Evolutionary conservation across 2,888 invertebrate species (phyloP).

Genomic region (Mellilla xanthometata): DNA sequence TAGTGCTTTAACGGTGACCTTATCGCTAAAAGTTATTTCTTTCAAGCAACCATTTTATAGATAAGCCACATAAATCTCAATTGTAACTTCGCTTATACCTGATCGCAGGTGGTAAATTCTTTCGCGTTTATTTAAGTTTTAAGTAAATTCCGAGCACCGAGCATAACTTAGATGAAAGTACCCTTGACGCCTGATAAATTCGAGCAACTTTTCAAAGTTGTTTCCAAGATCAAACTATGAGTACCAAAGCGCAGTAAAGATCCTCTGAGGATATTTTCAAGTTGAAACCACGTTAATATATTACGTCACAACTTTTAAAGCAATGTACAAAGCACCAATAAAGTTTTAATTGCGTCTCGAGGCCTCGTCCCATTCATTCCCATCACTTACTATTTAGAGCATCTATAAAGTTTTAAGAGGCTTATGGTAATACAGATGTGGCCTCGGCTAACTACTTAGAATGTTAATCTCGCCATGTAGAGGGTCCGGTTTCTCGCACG

Average conservation of each 20-base stretch:
- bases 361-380: conserved; percentile 19
- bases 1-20: too few relatives aligned
- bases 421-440: conserved; percentile 33
- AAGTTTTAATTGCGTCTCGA: conserved; percentile 29
- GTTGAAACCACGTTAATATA: conserved; percentile 21
- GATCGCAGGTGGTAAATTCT: too few relatives aligned
- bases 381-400: conserved; percentile 27
- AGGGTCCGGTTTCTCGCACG: conserved; percentile 24
- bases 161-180: not conserved
- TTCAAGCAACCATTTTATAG: too few relatives aligned
- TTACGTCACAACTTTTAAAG: conserved; percentile 26
- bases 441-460: conserved; percentile 29
- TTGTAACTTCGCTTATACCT: too few relatives aligned
- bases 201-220: conserved; percentile 10
- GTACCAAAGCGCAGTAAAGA: conserved; percentile 18
- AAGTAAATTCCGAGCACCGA: not conserved
- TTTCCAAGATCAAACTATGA: conserved; percentile 23
- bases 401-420: conserved; percentile 32
- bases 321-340: conserved; percentile 21
- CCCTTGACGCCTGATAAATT: conserved; percentile 1
- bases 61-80: too few relatives aligned
- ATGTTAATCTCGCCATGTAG: conserved; percentile 27
- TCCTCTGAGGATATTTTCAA: conserved; percentile 25
- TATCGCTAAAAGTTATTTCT: too few relatives aligned
- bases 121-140: too few relatives aligned